Percentiles rank a stretch among this genome's conserved stretches.
Conservation (phyloP, 2,888 invertebrate species). For the Drosophila barbarae region DNA sequence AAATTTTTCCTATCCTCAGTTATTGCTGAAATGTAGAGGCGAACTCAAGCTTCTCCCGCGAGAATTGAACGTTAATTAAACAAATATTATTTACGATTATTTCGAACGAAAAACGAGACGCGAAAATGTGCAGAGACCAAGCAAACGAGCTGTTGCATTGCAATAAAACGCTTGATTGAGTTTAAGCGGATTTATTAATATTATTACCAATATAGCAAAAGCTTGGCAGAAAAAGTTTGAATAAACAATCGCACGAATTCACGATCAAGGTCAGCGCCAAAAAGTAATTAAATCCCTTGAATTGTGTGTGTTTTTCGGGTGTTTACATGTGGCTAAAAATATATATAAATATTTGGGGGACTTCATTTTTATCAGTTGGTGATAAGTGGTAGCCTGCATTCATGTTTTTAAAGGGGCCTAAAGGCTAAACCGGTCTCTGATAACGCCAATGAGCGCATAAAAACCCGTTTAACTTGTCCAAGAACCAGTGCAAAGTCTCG, state of each 20-base stretch:
- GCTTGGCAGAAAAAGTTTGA: slow-evolving; percentile 6
- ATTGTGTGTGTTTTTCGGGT: slow-evolving; percentile 13
- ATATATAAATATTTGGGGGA: slow-evolving; percentile 4
- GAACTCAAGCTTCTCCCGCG: slow-evolving; percentile 20
- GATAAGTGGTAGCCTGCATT: slow-evolving; percentile 39
- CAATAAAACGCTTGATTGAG: slow-evolving; percentile 56
- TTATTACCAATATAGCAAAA: slow-evolving; percentile 10
- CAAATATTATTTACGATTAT: slow-evolving; percentile 14
- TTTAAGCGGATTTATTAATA: slow-evolving; percentile 40
- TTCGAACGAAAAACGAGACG: slow-evolving; percentile 37
- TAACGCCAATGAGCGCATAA: slow-evolving; percentile 44
- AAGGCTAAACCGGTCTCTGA: slow-evolving; percentile 55
- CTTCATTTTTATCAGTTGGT: slow-evolving; percentile 35
- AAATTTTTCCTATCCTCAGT: slow-evolving; percentile 30
- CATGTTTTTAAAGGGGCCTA: slow-evolving; percentile 20
- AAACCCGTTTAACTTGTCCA: slow-evolving; percentile 61
- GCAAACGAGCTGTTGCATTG: slow-evolving; percentile 14
- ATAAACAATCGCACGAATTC: slow-evolving; percentile 24
- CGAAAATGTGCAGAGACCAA: slow-evolving; percentile 30
- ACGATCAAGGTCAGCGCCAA: slow-evolving; percentile 57
- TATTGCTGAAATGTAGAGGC: slow-evolving; percentile 36
- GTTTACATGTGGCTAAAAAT: slow-evolving; percentile 11
- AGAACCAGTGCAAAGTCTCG: slow-evolving; percentile 51
- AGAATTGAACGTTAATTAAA: background rate
- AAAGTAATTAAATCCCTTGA: slow-evolving; percentile 10